phyloP scores from a whole-genome alignment of 2,113 vertebrate species.

The Etia nguti region DNA sequence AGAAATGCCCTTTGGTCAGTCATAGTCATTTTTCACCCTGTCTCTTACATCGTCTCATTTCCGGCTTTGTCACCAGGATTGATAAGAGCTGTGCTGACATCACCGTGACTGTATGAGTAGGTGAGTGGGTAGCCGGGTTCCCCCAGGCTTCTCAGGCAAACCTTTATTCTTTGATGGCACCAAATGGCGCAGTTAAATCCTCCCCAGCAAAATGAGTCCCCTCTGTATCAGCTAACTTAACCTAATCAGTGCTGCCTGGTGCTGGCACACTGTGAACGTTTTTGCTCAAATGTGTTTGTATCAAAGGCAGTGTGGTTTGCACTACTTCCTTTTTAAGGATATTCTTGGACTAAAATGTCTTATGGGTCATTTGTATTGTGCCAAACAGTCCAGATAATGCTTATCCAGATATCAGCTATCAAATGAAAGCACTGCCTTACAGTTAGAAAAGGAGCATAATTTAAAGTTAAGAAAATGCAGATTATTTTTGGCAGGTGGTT shows the following conservation, averaged over 20 bases:
- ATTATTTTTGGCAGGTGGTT: not conserved
- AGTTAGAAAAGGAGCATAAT: not conserved
- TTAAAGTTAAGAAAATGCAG: not conserved
- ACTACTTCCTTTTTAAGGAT: not conserved
- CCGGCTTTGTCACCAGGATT: not conserved
- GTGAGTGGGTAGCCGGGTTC: slow-evolving; percentile 1
- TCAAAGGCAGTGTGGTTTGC: not conserved
- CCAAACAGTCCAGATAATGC: not conserved
- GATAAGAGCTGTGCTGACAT: slow-evolving; percentile 15
- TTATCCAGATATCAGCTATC: not conserved
- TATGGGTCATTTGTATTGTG: not conserved
- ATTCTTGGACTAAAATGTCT: not conserved
- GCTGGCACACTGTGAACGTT: not conserved
- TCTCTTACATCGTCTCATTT: not conserved
- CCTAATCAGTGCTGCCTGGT: not conserved
- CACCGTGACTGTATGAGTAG: not conserved
- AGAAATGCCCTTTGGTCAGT: not conserved
- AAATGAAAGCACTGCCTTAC: not conserved
- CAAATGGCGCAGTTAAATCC: slow-evolving; percentile 27
- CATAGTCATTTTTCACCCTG: not conserved
- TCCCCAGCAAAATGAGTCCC: not conserved
- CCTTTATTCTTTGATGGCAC: slow-evolving; percentile 10
- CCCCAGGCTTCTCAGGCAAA: slow-evolving; percentile 19
- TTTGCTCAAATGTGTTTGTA: not conserved
- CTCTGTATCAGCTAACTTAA: slow-evolving; percentile 14